These are phyloP conservation scores for Astyanax mexicanus DNA, from an alignment of 2,797 vertebrate genomes.

Conservation along the genomic window DNA sequence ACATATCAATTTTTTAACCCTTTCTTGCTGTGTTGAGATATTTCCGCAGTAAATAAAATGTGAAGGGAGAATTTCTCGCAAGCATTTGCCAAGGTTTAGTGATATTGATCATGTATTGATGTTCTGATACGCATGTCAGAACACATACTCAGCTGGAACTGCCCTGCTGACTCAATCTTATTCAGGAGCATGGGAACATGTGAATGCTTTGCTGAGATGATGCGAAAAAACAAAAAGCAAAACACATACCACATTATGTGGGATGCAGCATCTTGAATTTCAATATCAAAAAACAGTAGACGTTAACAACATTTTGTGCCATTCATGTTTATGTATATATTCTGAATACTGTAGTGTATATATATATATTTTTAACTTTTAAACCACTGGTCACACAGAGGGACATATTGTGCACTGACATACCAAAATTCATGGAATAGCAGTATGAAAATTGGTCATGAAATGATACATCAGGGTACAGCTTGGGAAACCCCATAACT, in stretches of 20 bases:
- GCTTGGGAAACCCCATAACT: too few relatives aligned
- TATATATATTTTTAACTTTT: too few relatives aligned
- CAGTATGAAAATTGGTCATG: too few relatives aligned
- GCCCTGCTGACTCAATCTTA: slow-evolving; percentile 61
- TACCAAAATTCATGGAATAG: too few relatives aligned
- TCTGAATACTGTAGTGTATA: not conserved
- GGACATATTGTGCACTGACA: too few relatives aligned
- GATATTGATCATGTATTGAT: slow-evolving; percentile 22
- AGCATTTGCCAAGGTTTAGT: not conserved
- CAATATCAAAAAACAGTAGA: not conserved
- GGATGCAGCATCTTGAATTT: not conserved
- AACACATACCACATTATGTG: not conserved
- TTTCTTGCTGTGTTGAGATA: not conserved
- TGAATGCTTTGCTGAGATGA: slow-evolving; percentile 59
- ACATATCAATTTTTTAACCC: not conserved
- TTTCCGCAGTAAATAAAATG: not conserved
- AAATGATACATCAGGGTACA: too few relatives aligned
- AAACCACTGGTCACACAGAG: too few relatives aligned
- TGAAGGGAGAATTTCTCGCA: not conserved
- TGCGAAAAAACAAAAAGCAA: slow-evolving; percentile 57
- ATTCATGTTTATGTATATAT: not conserved
- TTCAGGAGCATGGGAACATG: slow-evolving; percentile 9
- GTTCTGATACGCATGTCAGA: slow-evolving; percentile 31
- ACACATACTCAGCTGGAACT: slow-evolving; percentile 53
- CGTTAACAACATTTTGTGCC: not conserved